These are phyloP conservation scores for Potorous gilbertii DNA, from an alignment of 2,797 vertebrate species.

Conservation along the genomic window DNA sequence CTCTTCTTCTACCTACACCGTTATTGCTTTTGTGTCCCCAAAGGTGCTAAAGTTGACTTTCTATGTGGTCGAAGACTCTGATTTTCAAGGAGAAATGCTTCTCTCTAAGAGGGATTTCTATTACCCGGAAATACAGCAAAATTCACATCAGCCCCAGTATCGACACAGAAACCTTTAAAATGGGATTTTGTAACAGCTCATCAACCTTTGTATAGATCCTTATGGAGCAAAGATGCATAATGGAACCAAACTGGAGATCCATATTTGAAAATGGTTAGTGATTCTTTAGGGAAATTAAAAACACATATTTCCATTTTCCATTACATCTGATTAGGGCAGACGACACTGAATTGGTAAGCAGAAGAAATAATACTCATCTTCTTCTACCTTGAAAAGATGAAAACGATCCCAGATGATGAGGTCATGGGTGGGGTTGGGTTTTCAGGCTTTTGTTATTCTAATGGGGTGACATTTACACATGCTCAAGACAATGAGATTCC, in stretches of 20 bases:
- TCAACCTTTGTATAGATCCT: constrained; percentile 44
- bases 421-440: background rate
- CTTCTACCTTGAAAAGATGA: constrained; percentile 32
- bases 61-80: constrained; percentile 19
- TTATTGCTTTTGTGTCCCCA: constrained; percentile 59
- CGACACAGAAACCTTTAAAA: constrained; percentile 42
- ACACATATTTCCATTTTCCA: constrained; percentile 17
- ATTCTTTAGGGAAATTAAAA: background rate
- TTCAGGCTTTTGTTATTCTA: background rate
- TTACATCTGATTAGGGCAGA: constrained; percentile 12
- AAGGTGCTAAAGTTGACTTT: constrained; percentile 71
- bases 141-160: constrained; percentile 56
- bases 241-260: background rate
- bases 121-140: constrained; percentile 45
- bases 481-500: background rate
- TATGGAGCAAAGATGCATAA: constrained; percentile 31
- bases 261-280: background rate
- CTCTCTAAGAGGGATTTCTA: constrained; percentile 62
- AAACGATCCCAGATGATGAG: background rate
- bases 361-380: constrained; percentile 24
- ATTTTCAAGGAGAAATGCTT: background rate
- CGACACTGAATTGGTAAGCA: constrained; percentile 35
- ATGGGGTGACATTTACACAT: background rate
- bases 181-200: constrained; percentile 53
- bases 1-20: constrained; percentile 53